phyloP scores from a whole-genome alignment of 2,888 invertebrate species.

The Apotomis betuletana region DNA sequence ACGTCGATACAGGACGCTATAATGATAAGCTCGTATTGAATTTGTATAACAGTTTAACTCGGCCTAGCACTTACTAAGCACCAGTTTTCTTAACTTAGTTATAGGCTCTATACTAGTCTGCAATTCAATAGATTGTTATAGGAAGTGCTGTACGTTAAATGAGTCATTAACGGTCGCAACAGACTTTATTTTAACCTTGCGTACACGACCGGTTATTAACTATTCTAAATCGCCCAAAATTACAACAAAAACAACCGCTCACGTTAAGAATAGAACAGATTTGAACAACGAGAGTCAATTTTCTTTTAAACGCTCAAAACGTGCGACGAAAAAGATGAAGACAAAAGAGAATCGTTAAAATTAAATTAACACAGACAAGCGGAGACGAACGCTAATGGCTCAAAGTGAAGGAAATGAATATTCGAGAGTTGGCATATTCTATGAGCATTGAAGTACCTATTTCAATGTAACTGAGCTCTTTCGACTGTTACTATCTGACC shows the following conservation, averaged over 20 bases:
- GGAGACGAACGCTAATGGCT: slow-evolving; percentile 26
- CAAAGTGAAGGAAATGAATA: slow-evolving; percentile 33
- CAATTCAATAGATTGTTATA: background rate
- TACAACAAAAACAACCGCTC: slow-evolving; percentile 28
- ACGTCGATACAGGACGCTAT: too few species aligned
- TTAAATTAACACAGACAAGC: slow-evolving; percentile 43
- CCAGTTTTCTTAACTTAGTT: too few species aligned
- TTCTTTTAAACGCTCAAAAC: slow-evolving; percentile 41
- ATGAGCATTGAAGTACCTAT: slow-evolving; percentile 15
- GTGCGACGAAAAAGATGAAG: slow-evolving; percentile 36
- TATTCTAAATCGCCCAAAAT: slow-evolving; percentile 28
- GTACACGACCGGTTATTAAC: slow-evolving; percentile 22
- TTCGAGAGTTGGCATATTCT: slow-evolving; percentile 31
- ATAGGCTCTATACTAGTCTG: background rate
- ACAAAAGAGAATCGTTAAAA: slow-evolving; percentile 46
- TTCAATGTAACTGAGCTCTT: background rate
- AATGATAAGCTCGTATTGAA: too few species aligned
- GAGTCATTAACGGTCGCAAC: slow-evolving; percentile 26
- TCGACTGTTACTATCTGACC: too few species aligned
- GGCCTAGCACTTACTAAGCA: too few species aligned
- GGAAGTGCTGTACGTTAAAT: slow-evolving; percentile 12
- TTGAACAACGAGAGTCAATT: slow-evolving; percentile 33
- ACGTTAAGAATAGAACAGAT: slow-evolving; percentile 21
- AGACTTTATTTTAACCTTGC: slow-evolving; percentile 30
- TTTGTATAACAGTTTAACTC: too few species aligned